Evolutionary conservation across 2,797 vertebrate genomes (phyloP), one percentile per base, ranked within the genome.

Genomic region (Anniella stebbinsi): DNA sequence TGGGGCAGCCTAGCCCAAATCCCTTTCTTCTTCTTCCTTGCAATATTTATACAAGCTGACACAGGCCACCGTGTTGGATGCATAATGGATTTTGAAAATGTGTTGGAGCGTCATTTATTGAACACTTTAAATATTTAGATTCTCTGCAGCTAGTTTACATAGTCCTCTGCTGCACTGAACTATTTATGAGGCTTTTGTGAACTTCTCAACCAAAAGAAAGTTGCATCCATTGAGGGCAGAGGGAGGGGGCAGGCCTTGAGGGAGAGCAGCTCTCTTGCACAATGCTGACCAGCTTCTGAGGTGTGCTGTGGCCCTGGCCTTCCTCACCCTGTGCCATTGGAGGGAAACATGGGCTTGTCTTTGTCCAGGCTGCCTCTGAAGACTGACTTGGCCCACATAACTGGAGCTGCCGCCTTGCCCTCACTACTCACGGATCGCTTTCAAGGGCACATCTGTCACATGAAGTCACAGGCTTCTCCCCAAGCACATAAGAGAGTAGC

Each of bases 91-190:
- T 57, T 23, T 0, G 0, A 48, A 92, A 94, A 88, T 78, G 66
- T 89, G 57, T 93, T 72, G 87, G 90, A 84, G 45, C 88, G 91
- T 94, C 88, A 78, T 94, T 93, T 95, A 91, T 92, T 92, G 93
- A 91, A 91, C 48, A 88, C 60, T 85, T 81, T 84, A 91, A 94
- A 92, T 94, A 93, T 94, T 95, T 93, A 92, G 94, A 90, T 86
- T 89, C 91, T 90, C 48, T 87, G 92, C 25, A 1, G 85, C 51
- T 92, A 77, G 51, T 87, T 94, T 92, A 80, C 81, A 28, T 33
- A 76, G 86, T 91, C 93, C 76, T 82, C 77, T 80, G 72, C 13
- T 28, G 89, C 80, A 0, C 80, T 72, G 80, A 60, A 83, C 78
- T 15, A n/a, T 77, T 66, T 80, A 66, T 88, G 81, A 80, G 51